phyloP scores from a whole-genome alignment of 2,888 invertebrate species.

The Agrilus biguttatus region DNA sequence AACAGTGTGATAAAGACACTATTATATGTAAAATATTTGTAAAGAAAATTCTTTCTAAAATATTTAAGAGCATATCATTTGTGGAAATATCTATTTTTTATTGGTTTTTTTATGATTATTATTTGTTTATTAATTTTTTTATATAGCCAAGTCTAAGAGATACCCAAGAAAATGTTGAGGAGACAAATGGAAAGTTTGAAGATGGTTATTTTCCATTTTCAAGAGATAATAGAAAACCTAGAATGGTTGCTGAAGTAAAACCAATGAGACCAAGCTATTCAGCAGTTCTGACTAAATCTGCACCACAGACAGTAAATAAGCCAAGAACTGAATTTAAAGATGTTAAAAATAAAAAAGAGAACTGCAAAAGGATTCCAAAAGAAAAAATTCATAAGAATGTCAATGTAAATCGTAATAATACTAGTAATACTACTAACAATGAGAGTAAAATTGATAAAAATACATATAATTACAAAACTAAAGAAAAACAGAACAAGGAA shows the following conservation, averaged over 20 bases:
- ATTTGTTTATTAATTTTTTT: conserved; percentile 2
- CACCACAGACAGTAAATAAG: conserved; percentile 26
- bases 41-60: too few species aligned
- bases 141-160: conserved; percentile 5
- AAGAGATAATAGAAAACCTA: conserved; percentile 41
- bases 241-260: conserved; percentile 73
- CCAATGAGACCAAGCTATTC: conserved; percentile 80
- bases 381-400: conserved; percentile 26
- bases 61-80: not conserved
- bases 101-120: conserved; percentile 18
- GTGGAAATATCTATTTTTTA: conserved; percentile 19
- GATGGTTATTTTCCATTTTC: conserved; percentile 3
- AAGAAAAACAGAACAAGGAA: conserved; percentile 22
- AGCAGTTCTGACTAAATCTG: conserved; percentile 62
- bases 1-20: too few species aligned
- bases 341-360: conserved; percentile 28
- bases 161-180: conserved; percentile 11
- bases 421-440: conserved; percentile 38
- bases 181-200: conserved; percentile 18
- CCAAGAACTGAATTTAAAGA: conserved; percentile 26
- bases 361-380: conserved; percentile 27
- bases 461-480: conserved; percentile 6
- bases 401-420: conserved; percentile 30
- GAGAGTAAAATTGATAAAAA: conserved; percentile 19
- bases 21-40: too few species aligned